A percentile compares a stretch with the other conserved stretches of the same genome.
Evolutionary conservation across 2,797 vertebrate species (phyloP).

Genomic region (Semaprochilodus insignis): DNA sequence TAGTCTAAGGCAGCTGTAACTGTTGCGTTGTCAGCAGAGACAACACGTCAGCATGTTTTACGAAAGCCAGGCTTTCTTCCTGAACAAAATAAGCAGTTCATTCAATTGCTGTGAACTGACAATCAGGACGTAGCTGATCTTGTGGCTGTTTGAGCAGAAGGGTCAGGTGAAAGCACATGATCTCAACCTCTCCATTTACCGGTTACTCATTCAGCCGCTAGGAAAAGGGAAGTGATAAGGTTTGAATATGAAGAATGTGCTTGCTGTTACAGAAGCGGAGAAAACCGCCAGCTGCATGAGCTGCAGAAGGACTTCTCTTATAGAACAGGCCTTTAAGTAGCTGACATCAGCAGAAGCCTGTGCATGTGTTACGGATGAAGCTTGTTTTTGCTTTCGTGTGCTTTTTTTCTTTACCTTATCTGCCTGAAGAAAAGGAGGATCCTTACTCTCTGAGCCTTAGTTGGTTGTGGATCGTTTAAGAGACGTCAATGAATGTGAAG

Average conservation of each 20-base stretch:
- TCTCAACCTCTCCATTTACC: conserved; percentile 7
- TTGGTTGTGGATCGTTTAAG: neutral
- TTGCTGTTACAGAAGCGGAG: neutral
- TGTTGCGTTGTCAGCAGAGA: neutral
- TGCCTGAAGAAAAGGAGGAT: neutral
- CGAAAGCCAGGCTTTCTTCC: neutral
- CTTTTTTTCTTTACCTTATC: neutral
- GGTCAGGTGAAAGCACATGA: conserved; percentile 43
- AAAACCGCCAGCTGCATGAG: neutral
- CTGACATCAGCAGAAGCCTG: conserved; percentile 55
- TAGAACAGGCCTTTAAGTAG: neutral
- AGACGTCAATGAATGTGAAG: neutral
- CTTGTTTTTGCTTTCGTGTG: conserved; percentile 35
- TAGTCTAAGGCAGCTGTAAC: neutral
- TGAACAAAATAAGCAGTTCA: neutral
- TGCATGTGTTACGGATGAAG: conserved; percentile 34
- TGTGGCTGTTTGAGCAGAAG: neutral
- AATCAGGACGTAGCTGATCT: neutral
- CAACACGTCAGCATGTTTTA: neutral
- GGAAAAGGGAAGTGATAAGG: conserved; percentile 34
- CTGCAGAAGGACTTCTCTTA: neutral
- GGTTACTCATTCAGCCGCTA: conserved; percentile 27
- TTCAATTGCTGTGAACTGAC: neutral
- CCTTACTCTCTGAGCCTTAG: neutral
- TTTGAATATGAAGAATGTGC: neutral